Evolutionary conservation across 2,113 vertebrate genomes (phyloP).

Genomic region (Tachuris rubrigastra): DNA sequence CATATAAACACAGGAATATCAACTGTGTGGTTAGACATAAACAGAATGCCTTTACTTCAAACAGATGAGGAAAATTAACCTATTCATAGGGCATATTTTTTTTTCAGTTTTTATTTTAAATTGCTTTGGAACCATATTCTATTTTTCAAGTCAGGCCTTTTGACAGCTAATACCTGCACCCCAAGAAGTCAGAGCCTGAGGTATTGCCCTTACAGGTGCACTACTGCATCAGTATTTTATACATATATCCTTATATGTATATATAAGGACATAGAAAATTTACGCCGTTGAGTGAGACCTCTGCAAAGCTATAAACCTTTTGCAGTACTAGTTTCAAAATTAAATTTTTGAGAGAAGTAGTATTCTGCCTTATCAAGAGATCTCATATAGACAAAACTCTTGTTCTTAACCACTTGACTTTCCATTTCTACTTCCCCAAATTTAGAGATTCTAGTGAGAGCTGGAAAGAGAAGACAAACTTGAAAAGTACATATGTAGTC

Average conservation of each 20-base stretch:
- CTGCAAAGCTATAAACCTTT: neutral
- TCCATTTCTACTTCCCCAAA: neutral
- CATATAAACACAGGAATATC: conserved; percentile 28
- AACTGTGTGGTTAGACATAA: conserved; percentile 2
- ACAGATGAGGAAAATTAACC: neutral
- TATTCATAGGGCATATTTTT: neutral
- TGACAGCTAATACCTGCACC: neutral
- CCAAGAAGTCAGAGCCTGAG: neutral
- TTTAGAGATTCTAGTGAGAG: neutral
- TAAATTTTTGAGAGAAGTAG: neutral
- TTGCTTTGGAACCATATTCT: neutral
- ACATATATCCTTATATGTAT: neutral
- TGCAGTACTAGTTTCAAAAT: neutral
- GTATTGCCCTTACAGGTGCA: neutral
- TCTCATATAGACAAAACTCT: neutral
- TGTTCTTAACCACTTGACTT: neutral
- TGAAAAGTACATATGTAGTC: neutral
- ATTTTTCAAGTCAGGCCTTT: neutral
- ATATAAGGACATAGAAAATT: neutral
- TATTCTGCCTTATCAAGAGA: neutral
- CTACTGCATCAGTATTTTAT: neutral
- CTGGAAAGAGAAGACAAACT: neutral
- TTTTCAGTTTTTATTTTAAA: neutral
- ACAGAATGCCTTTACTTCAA: neutral
- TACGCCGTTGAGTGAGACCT: neutral